phyloP scores from a whole-genome alignment of 2,113 vertebrate genomes.

The Toxotes jaculatrix region DNA sequence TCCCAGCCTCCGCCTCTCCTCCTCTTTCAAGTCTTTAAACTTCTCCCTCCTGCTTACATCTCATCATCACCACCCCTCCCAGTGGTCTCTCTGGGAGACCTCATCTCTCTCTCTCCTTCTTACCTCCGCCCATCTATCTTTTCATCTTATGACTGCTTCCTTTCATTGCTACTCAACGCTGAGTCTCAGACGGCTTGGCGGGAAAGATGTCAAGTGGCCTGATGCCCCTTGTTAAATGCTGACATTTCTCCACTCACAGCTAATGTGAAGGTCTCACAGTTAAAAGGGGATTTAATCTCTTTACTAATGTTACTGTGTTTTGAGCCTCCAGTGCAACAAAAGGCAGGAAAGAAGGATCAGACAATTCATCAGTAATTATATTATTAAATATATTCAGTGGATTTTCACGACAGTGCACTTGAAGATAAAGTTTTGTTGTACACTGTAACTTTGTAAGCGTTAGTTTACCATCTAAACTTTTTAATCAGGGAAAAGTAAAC shows the following conservation, averaged over 20 bases:
- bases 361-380: not conserved
- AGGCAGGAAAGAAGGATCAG: too few species aligned
- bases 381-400: too few species aligned
- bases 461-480: too few species aligned
- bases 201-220: constrained; percentile 27
- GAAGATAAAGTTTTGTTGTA: too few species aligned
- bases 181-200: constrained; percentile 30
- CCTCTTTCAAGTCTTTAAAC: constrained; percentile 60
- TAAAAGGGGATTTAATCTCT: not conserved
- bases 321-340: not conserved
- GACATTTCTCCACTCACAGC: not conserved
- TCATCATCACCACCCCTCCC: constrained; percentile 68
- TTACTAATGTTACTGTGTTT: not conserved
- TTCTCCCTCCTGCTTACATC: constrained; percentile 43
- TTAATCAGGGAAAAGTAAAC: too few species aligned
- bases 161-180: constrained; percentile 61
- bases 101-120: constrained; percentile 56
- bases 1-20: constrained; percentile 65
- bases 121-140: constrained; percentile 68
- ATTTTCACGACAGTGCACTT: too few species aligned
- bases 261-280: not conserved
- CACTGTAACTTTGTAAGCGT: too few species aligned
- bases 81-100: constrained; percentile 64
- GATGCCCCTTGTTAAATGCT: constrained; percentile 6
- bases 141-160: constrained; percentile 75